Percentiles rank a stretch among this genome's conserved stretches.
These are phyloP conservation scores for Natrix natrix DNA, from an alignment of 2,797 vertebrate genomes.

Conservation along the genomic window DNA sequence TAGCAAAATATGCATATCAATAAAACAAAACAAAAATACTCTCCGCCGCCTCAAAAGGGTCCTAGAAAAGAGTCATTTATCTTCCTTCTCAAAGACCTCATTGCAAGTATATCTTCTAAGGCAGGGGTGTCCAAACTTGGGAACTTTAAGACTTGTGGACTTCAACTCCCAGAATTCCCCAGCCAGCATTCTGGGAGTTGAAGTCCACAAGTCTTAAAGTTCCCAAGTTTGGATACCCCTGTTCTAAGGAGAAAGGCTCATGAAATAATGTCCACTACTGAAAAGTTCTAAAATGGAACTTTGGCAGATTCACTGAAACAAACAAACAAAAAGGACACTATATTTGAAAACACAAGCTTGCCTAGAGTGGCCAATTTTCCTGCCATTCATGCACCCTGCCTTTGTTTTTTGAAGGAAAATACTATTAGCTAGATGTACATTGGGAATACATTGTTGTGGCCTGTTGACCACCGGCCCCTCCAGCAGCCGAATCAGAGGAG, in stretches of 20 bases:
- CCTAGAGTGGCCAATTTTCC: not conserved
- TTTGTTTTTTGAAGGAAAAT: not conserved
- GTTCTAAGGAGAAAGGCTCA: not conserved
- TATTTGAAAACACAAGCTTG: not conserved
- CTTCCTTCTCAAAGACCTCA: not conserved
- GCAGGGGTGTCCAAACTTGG: too few relatives aligned
- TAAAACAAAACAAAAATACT: not conserved
- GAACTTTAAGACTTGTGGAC: too few relatives aligned
- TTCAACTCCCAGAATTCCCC: too few relatives aligned
- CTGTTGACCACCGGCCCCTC: too few relatives aligned
- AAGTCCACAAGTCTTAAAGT: too few relatives aligned
- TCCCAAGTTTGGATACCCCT: too few relatives aligned
- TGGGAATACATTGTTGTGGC: not conserved
- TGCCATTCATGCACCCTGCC: not conserved
- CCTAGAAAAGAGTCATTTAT: not conserved
- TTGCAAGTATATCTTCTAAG: not conserved
- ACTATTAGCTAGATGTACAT: not conserved
- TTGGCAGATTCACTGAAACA: not conserved
- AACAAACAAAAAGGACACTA: not conserved
- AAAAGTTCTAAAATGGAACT: not conserved
- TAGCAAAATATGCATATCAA: not conserved
- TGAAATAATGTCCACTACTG: not conserved
- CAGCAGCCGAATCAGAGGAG: too few relatives aligned
- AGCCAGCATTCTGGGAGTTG: too few relatives aligned
- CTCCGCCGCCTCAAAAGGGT: not conserved